Percentiles rank a stretch among this genome's conserved stretches.
phyloP scores from a whole-genome alignment of 2,888 invertebrate species.

The Bellardia bayeri region DNA sequence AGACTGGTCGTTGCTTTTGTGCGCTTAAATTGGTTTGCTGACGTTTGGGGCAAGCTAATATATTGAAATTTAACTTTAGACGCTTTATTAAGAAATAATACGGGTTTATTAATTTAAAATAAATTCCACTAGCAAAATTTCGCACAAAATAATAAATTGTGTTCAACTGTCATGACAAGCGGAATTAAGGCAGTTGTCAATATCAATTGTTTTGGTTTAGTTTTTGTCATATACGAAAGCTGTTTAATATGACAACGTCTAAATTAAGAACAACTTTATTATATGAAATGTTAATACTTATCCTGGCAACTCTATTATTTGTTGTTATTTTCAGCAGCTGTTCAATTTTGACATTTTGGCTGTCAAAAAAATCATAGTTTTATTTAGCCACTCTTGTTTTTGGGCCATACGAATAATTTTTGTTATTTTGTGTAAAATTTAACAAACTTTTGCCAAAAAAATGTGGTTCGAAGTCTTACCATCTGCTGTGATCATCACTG shows the following conservation, averaged over 20 bases:
- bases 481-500: slow-evolving; percentile 86
- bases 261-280: background rate
- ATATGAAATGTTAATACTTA: background rate
- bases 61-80: slow-evolving; percentile 28
- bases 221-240: background rate
- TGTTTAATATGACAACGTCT: slow-evolving; percentile 5
- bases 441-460: slow-evolving; percentile 59
- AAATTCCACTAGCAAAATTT: slow-evolving; percentile 49
- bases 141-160: slow-evolving; percentile 57
- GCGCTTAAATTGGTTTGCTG: slow-evolving; percentile 12
- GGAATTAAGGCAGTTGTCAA: slow-evolving; percentile 68
- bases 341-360: background rate
- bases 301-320: slow-evolving; percentile 13
- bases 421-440: slow-evolving; percentile 22
- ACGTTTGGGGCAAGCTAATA: slow-evolving; percentile 34
- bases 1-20: slow-evolving; percentile 55
- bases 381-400: background rate
- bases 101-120: slow-evolving; percentile 33
- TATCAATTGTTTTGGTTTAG: slow-evolving; percentile 56
- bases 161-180: slow-evolving; percentile 71
- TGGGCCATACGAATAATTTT: background rate
- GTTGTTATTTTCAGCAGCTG: slow-evolving; percentile 43
- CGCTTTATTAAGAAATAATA: background rate
- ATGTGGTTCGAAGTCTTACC: slow-evolving; percentile 92
- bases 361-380: slow-evolving; percentile 5